Evolutionary conservation across 2,888 invertebrate species (phyloP), one percentile per base, ranked within the genome.

Genomic region (Frankliniella fusca): DNA sequence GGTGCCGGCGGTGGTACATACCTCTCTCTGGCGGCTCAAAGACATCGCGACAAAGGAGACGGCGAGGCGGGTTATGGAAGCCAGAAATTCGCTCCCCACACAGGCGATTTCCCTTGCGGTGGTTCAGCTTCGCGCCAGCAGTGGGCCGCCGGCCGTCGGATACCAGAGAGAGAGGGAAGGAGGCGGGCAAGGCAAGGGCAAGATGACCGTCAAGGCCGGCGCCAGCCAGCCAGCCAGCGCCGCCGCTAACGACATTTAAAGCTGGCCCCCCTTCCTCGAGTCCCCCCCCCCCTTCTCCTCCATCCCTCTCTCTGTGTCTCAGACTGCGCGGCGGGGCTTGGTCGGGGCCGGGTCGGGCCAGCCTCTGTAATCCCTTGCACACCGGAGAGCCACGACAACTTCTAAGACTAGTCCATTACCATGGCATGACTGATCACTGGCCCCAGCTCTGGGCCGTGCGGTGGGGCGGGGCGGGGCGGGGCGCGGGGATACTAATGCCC

Each of bases 341-440:
- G 54, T 11, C 18, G 5, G 54, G 70, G 70, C n/a, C 7, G 23
- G 70, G n/a, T 7, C 11, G 70, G 70, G 70, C 70, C 70, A 20
- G 70, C 70, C n/a, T 23, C 70, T 23, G n/a, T 23, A 70, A 5
- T 76, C 70, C 70, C 70, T n/a, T 76, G 27, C 70, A 23, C 70
- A 23, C 70, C 9, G 70, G 27, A 54, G 54, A 54, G 54, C 54
- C 54, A 54, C 54, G 70, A 76, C 70, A 76, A 76, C 70, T 27
- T 76, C 70, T 76, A 76, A 76, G 70, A 76, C 70, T 23, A 76
- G 70, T 76, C 70, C 70, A 76, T 76, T 76, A 76, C 70, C 70
- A 76, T 27, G 70, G 70, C 27, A 76, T 76, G 70, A 76, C 70
- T 76, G 70, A 76, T 76, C 70, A 76, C 70, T 76, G 70, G 11